phyloP scores from a whole-genome alignment of 2,888 invertebrate species.

The Allolobophora icterica region DNA sequence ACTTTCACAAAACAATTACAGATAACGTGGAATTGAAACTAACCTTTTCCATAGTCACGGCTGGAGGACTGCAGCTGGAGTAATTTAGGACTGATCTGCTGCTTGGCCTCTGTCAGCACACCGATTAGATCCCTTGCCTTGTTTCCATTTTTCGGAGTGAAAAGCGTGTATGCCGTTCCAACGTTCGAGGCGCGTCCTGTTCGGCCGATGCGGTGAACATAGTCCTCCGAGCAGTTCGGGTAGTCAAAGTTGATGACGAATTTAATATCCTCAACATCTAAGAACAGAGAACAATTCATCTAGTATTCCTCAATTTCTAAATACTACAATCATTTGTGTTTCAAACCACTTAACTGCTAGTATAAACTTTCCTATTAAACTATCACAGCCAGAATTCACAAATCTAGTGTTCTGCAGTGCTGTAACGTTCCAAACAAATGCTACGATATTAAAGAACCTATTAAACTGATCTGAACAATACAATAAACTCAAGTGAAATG shows the following conservation, averaged over 20 bases:
- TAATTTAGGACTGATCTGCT: constrained; percentile 82
- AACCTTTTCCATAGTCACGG: constrained; percentile 20
- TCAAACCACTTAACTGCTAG: neutral
- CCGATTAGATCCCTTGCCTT: constrained; percentile 90
- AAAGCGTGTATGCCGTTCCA: constrained; percentile 95
- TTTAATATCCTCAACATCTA: constrained; percentile 96
- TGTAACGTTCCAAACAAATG: too few relatives aligned
- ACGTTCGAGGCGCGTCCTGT: constrained; percentile 90
- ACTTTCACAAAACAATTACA: neutral
- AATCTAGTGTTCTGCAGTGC: too few relatives aligned
- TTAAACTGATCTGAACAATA: neutral
- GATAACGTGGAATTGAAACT: neutral
- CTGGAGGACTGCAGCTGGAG: constrained; percentile 73
- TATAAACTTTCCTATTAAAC: neutral
- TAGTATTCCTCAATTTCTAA: neutral
- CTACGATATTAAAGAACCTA: too few relatives aligned
- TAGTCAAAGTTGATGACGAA: constrained; percentile 97
- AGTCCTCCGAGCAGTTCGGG: constrained; percentile 95
- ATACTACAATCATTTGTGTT: neutral
- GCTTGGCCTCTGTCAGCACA: constrained; percentile 90
- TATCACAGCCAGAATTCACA: neutral
- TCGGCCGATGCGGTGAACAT: constrained; percentile 94
- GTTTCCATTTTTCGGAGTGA: constrained; percentile 86
- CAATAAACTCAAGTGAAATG: neutral
- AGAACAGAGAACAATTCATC: constrained; percentile 46